Percentiles rank a stretch among this genome's conserved stretches.
phyloP scores from a whole-genome alignment of 2,113 vertebrate genomes.

The Oryzias curvinotus region DNA sequence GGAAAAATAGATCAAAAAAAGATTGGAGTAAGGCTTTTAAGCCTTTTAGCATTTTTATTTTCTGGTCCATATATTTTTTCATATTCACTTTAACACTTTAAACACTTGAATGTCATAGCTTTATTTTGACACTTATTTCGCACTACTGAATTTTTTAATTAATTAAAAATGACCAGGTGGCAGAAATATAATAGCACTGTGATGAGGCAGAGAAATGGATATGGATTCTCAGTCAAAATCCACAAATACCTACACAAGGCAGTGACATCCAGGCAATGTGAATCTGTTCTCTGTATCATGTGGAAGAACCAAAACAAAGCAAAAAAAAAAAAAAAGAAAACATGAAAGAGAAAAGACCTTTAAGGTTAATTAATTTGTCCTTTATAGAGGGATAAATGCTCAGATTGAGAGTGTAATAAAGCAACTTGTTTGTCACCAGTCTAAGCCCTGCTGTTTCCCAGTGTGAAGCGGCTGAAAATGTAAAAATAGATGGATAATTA shows the following conservation, averaged over 20 bases:
- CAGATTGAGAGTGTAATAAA: slow-evolving; percentile 41
- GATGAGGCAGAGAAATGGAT: slow-evolving; percentile 56
- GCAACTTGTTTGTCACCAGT: neutral
- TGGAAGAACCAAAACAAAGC: slow-evolving; percentile 8
- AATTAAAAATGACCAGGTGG: slow-evolving; percentile 54
- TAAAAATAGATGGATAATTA: neutral
- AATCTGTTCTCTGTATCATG: slow-evolving; percentile 42
- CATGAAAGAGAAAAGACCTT: slow-evolving; percentile 74
- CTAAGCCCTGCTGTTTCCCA: slow-evolving; percentile 6
- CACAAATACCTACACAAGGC: slow-evolving; percentile 43
- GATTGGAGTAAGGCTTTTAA: no score
- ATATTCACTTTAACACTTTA: no score
- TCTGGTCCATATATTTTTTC: no score
- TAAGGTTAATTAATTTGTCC: slow-evolving; percentile 75
- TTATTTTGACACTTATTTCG: slow-evolving; percentile 1
- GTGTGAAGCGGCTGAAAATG: slow-evolving; percentile 12
- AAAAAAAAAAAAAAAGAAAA: slow-evolving; percentile 28
- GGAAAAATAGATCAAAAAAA: no score
- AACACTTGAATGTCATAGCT: no score
- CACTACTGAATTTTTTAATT: slow-evolving; percentile 25
- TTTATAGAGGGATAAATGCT: slow-evolving; percentile 68
- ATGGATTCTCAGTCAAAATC: slow-evolving; percentile 50
- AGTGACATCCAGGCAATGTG: slow-evolving; percentile 61
- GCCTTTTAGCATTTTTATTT: no score
- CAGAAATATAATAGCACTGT: slow-evolving; percentile 57